Conservation (phyloP, 2,888 invertebrate genomes). For the Lingula anatina region DNA sequence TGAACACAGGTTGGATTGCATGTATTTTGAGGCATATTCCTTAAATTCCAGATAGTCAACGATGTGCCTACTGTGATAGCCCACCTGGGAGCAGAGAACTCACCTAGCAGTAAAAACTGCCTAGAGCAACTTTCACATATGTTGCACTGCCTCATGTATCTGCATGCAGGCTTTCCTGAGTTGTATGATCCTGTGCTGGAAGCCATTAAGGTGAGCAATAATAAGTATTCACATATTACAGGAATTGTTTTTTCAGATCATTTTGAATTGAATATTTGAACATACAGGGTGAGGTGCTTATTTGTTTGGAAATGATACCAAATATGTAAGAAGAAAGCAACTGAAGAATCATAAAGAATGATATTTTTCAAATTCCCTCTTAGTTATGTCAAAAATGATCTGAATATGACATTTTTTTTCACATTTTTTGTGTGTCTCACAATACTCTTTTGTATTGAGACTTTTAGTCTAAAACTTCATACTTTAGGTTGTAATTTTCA, state of each 20-base stretch:
- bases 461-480: too few relatives aligned
- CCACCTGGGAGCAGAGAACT: conserved; percentile 16
- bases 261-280: too few relatives aligned
- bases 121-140: conserved; percentile 24
- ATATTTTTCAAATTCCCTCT: background rate
- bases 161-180: conserved; percentile 49
- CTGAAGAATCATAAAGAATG: background rate
- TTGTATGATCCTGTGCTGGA: conserved; percentile 45
- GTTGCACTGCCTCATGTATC: conserved; percentile 41
- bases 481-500: too few relatives aligned
- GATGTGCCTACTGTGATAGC: conserved; percentile 20
- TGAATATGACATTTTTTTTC: background rate
- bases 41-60: conserved; percentile 23
- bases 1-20: background rate
- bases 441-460: too few relatives aligned
- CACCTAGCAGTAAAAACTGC: conserved; percentile 12
- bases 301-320: too few relatives aligned
- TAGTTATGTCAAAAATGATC: background rate
- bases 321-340: too few relatives aligned
- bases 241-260: too few relatives aligned
- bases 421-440: too few relatives aligned
- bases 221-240: background rate
- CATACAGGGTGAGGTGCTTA: too few relatives aligned
- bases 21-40: background rate
- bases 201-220: conserved; percentile 32